These are phyloP conservation scores for Cremastobaeus sp. DNA, from an alignment of 2,888 invertebrate species.

Conservation along the genomic window DNA sequence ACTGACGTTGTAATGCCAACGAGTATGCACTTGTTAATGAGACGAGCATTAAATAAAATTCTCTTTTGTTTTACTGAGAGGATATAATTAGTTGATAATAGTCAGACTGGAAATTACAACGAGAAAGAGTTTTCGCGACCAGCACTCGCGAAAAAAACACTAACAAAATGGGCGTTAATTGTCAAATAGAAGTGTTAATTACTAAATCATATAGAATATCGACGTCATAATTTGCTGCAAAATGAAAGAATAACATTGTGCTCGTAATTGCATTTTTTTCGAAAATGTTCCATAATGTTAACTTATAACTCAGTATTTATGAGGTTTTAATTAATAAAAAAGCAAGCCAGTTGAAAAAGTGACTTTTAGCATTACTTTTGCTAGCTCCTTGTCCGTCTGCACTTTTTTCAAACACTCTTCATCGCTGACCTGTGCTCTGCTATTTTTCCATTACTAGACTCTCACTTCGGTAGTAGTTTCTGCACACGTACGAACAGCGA, in stretches of 20 bases:
- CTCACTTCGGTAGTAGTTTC: constrained; percentile 3
- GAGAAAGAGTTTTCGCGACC: not conserved
- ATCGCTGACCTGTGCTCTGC: constrained; percentile 22
- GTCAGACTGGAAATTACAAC: not conserved
- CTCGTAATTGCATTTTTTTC: no score
- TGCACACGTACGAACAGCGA: constrained; percentile 41
- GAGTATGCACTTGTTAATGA: constrained; percentile 39
- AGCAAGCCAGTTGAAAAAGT: no score
- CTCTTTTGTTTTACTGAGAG: constrained; percentile 43
- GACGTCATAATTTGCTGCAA: no score
- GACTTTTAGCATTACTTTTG: constrained; percentile 19
- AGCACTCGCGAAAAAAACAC: not conserved
- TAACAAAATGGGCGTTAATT: no score
- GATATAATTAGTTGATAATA: no score
- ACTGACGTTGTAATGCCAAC: constrained; percentile 34
- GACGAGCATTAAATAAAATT: constrained; percentile 46
- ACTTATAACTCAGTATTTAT: no score
- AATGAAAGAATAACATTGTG: no score
- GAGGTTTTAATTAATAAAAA: no score
- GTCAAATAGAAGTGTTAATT: no score
- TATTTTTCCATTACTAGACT: constrained; percentile 48
- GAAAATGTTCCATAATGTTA: no score
- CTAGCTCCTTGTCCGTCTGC: not conserved
- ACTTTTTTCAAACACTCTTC: constrained; percentile 23
- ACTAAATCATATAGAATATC: no score